These are phyloP conservation scores for Hypotaenidia philippensis DNA, from an alignment of 2,797 vertebrate species.

Conservation along the genomic window DNA sequence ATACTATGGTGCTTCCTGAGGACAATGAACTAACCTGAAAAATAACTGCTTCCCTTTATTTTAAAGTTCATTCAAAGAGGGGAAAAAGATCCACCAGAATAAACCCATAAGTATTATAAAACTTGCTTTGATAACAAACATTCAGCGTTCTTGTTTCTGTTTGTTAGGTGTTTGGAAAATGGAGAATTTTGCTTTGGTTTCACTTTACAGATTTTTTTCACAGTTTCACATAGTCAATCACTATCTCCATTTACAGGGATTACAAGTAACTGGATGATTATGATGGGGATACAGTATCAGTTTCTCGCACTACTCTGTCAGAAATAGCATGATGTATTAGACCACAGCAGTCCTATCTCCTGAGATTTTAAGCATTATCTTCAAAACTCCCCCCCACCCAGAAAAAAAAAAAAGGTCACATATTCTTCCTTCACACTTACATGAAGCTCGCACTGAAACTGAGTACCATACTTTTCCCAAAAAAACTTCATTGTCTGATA, in stretches of 20 bases:
- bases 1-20: background rate
- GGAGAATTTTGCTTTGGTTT: background rate
- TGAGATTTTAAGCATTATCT: background rate
- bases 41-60: background rate
- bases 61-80: background rate
- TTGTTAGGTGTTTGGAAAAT: background rate
- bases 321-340: background rate
- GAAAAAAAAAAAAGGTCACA: background rate
- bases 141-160: background rate
- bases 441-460: background rate
- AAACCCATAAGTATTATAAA: background rate
- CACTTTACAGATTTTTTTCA: background rate
- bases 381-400: accelerated
- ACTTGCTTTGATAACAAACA: background rate
- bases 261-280: background rate
- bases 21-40: background rate
- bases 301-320: background rate
- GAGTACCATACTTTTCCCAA: background rate
- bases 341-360: background rate
- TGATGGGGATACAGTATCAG: background rate
- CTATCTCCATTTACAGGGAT: background rate
- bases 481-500: background rate
- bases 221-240: background rate
- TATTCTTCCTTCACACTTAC: background rate
- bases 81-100: background rate